Evolutionary conservation across 2,113 vertebrate genomes (phyloP).

Genomic region (Crypturellus undulatus): DNA sequence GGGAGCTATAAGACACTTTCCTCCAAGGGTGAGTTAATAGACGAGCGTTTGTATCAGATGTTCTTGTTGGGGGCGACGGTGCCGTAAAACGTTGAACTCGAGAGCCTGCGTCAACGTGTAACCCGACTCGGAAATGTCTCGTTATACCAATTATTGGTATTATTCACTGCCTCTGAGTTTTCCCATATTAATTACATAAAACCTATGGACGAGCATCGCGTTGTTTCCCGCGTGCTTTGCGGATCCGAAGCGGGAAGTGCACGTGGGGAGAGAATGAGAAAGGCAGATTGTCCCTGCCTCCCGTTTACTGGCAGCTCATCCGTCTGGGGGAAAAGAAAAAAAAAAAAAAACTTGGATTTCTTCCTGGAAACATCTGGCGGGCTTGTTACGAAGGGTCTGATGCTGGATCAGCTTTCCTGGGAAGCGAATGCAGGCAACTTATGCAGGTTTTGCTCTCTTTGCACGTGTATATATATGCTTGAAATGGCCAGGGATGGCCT

Average conservation of each 20-base stretch:
- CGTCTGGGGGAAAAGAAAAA: neutral
- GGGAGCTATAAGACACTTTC: neutral
- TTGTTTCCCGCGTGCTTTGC: neutral
- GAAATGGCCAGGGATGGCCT: neutral
- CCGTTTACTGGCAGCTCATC: neutral
- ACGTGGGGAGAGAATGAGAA: neutral
- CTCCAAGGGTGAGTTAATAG: constrained; percentile 37
- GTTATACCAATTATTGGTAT: neutral
- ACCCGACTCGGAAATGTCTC: neutral
- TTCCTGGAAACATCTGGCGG: neutral
- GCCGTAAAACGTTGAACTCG: neutral
- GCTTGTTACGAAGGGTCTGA: neutral
- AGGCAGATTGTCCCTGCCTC: neutral
- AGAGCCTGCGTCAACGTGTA: neutral
- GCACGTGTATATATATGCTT: fast-evolving
- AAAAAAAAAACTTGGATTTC: neutral
- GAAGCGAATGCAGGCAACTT: neutral
- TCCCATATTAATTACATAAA: neutral
- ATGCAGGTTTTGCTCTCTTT: neutral
- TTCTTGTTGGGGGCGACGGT: neutral
- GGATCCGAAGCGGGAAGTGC: neutral
- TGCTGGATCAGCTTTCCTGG: neutral
- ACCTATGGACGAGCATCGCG: neutral
- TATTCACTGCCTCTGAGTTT: neutral
- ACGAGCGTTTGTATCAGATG: constrained; percentile 1